phyloP scores from a whole-genome alignment of 1,140 invertebrate species.

The Apis mellifera region DNA sequence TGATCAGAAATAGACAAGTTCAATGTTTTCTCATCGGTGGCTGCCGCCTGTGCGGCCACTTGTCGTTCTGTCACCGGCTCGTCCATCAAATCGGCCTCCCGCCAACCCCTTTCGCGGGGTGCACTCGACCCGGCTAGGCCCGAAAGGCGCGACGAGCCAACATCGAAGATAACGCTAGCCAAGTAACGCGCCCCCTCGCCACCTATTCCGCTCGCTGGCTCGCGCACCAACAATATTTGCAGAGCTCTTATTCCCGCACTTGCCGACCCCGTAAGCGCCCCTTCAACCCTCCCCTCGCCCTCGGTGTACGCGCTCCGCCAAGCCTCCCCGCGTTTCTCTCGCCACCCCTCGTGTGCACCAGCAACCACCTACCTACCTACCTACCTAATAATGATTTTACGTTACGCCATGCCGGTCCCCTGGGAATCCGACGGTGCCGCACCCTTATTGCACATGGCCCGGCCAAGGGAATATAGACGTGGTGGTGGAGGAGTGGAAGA shows the following conservation, averaged over 20 bases:
- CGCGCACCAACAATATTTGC: constrained; percentile 80
- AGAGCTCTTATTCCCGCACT: constrained; percentile 77
- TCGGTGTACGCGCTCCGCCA: constrained; percentile 20
- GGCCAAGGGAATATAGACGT: constrained; percentile 47
- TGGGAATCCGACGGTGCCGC: constrained; percentile 78
- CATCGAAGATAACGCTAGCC: constrained; percentile 37
- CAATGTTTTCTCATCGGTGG: constrained; percentile 61
- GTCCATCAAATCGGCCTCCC: constrained; percentile 53
- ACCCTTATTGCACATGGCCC: constrained; percentile 81
- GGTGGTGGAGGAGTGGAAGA: not conserved
- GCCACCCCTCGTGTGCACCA: constrained; percentile 65
- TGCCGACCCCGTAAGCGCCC: constrained; percentile 56
- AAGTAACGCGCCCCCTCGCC: constrained; percentile 62
- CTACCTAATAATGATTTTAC: constrained; percentile 82
- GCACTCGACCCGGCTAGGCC: constrained; percentile 59
- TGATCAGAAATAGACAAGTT: constrained; percentile 48
- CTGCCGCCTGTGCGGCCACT: constrained; percentile 66
- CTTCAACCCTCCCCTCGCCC: constrained; percentile 43
- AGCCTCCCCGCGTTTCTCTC: constrained; percentile 54
- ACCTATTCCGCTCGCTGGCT: constrained; percentile 64
- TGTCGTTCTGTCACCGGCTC: constrained; percentile 70
- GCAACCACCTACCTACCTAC: constrained; percentile 76
- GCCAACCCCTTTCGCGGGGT: constrained; percentile 67
- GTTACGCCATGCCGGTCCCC: constrained; percentile 79
- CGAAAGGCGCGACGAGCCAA: constrained; percentile 36